Conservation (phyloP, 2,797 vertebrate species). For the Apodemus agrarius region DNA sequence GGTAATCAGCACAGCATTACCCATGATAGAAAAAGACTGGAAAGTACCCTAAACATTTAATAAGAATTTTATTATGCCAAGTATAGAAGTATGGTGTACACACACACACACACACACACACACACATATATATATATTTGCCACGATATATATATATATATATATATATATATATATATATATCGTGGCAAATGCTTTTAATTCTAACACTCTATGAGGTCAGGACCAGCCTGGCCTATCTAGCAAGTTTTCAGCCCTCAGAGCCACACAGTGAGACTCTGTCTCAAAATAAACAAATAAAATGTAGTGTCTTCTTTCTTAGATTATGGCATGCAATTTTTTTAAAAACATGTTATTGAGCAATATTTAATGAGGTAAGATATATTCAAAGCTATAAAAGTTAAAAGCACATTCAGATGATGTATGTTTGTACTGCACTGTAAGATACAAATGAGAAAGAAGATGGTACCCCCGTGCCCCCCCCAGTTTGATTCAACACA, state of each 20-base stretch:
- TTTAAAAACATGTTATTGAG: slow-evolving; percentile 1
- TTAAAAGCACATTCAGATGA: neutral
- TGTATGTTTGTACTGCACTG: neutral
- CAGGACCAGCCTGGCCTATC: neutral
- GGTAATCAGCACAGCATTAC: neutral
- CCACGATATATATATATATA: too few relatives aligned
- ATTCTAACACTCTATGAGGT: neutral
- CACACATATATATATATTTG: too few relatives aligned
- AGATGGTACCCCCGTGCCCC: too few relatives aligned
- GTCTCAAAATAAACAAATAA: neutral
- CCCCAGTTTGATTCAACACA: neutral
- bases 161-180: neutral
- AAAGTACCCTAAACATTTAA: slow-evolving; percentile 39
- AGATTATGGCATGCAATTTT: slow-evolving; percentile 2
- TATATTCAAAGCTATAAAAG: slow-evolving; percentile 17
- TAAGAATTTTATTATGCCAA: slow-evolving; percentile 11
- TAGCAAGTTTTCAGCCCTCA: neutral
- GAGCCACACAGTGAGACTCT: neutral
- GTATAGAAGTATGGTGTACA: neutral
- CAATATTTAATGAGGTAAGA: slow-evolving; percentile 31
- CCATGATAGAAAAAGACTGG: neutral
- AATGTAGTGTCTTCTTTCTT: neutral
- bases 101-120: too few relatives aligned
- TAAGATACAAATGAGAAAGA: neutral
- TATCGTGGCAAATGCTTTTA: neutral